phyloP scores from a whole-genome alignment of 2,797 vertebrate species.

The Cephalopachus bancanus region DNA sequence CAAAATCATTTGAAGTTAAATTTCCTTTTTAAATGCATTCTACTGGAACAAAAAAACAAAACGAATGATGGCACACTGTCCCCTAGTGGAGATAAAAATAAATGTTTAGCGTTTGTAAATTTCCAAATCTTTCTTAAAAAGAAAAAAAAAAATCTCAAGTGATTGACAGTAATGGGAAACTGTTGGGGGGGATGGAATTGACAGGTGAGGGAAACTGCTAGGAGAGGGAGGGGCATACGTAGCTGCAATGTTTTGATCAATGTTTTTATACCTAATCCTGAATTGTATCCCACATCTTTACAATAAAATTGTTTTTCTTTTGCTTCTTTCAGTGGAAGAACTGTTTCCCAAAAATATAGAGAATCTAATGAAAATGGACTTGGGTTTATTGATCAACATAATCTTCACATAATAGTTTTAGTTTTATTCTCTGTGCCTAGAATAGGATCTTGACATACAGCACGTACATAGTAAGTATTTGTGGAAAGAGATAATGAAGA shows the following conservation, averaged over 20 bases:
- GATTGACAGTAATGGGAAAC: no score
- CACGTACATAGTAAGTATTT: not conserved
- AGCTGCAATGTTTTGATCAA: no score
- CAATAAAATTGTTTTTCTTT: not conserved
- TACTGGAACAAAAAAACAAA: conserved; percentile 18
- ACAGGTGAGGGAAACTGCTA: no score
- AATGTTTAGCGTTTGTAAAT: not conserved
- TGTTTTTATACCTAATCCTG: no score
- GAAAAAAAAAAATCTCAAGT: no score
- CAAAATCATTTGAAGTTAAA: not conserved
- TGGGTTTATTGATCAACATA: not conserved
- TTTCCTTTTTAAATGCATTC: conserved; percentile 23
- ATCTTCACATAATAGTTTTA: not conserved
- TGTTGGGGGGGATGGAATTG: no score
- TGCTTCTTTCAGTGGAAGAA: not conserved
- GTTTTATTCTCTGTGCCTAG: not conserved
- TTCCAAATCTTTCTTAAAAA: not conserved
- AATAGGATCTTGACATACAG: not conserved
- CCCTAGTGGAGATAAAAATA: conserved; percentile 74
- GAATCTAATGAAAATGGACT: not conserved
- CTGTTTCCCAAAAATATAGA: not conserved
- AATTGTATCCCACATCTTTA: no score
- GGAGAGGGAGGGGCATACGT: no score
- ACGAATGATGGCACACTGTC: conserved; percentile 68
- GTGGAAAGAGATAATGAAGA: not conserved